Conservation (phyloP, 2,797 vertebrate genomes). For the Thripadectes ignobilis region DNA sequence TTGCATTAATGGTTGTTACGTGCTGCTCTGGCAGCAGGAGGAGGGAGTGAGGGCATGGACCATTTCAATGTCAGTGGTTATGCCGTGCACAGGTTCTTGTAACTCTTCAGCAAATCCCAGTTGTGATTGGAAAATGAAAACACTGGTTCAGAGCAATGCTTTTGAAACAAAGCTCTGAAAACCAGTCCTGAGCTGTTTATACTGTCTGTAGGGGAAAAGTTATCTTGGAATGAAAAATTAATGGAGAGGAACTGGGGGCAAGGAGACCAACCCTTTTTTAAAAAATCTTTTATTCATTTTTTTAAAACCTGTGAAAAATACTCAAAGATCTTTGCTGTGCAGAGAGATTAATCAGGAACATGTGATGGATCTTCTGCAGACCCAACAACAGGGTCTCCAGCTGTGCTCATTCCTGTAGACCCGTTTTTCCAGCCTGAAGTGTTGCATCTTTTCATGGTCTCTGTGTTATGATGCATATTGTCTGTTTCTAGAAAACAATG, state of each 20-base stretch:
- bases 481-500: background rate
- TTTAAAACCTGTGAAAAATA: background rate
- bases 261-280: background rate
- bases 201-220: background rate
- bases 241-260: background rate
- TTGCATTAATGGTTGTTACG: background rate
- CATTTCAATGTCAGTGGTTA: background rate
- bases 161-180: background rate
- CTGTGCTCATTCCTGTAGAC: background rate
- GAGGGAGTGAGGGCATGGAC: background rate
- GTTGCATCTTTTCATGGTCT: background rate
- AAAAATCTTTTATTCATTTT: background rate
- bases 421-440: background rate
- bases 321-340: background rate
- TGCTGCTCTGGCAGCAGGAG: background rate
- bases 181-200: background rate
- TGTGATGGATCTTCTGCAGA: background rate
- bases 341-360: background rate
- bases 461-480: background rate
- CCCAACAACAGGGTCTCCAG: background rate
- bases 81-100: background rate
- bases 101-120: background rate
- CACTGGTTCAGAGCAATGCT: background rate
- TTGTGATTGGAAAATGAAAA: background rate
- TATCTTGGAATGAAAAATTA: background rate